A percentile compares a stretch with the other conserved stretches of the same genome.
These are phyloP conservation scores for Acanthosepion pharaonis DNA, from an alignment of 2,888 invertebrate genomes.

Conservation along the genomic window DNA sequence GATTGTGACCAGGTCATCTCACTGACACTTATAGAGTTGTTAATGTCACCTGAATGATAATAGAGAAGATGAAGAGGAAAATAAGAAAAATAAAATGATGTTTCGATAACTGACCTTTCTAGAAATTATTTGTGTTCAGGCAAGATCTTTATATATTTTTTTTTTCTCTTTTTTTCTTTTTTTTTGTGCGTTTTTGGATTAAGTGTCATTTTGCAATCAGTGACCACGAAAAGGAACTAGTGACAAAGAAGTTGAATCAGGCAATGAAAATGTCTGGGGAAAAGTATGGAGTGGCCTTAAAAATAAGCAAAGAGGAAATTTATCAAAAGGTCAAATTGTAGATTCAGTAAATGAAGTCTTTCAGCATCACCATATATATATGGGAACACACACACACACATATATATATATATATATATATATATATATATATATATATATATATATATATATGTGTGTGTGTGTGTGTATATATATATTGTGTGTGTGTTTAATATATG, in stretches of 20 bases:
- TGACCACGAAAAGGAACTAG: background rate
- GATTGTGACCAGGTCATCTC: too few relatives aligned
- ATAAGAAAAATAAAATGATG: background rate
- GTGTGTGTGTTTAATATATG: background rate
- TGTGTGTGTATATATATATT: background rate
- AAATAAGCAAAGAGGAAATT: background rate
- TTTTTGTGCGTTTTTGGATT: background rate
- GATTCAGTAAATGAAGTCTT: background rate
- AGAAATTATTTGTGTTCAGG: background rate
- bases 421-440: too few relatives aligned
- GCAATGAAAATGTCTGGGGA: background rate
- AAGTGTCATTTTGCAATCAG: slow-evolving; percentile 5
- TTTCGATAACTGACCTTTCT: background rate
- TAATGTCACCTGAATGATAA: background rate
- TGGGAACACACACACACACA: background rate
- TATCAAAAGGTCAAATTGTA: background rate
- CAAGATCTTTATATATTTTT: background rate
- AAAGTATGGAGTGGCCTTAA: background rate
- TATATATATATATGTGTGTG: too few relatives aligned
- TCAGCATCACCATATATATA: background rate
- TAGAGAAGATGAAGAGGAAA: background rate
- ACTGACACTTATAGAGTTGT: background rate
- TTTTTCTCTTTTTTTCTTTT: background rate
- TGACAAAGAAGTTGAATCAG: background rate
- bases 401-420: too few relatives aligned